A percentile compares a stretch with the other conserved stretches of the same genome.
Evolutionary conservation across 1,140 invertebrate species (phyloP).

Genomic region (Drosophila kurseongensis): DNA sequence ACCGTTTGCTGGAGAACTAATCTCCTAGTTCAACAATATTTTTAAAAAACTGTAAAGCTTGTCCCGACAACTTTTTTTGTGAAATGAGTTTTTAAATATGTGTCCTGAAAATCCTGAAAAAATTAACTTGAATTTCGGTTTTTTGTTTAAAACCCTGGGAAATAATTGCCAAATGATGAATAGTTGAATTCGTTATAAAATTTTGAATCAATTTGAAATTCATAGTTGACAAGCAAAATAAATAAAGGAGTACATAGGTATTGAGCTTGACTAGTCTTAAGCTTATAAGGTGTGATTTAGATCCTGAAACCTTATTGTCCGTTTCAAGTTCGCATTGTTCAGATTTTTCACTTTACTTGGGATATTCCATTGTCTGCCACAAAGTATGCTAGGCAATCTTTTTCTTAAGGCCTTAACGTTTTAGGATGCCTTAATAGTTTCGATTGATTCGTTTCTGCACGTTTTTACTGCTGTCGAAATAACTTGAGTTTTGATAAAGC

Average conservation of each 20-base stretch:
- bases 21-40: too few species aligned
- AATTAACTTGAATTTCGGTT: too few species aligned
- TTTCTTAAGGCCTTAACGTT: neutral
- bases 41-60: too few species aligned
- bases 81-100: too few species aligned
- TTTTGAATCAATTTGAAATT: too few species aligned
- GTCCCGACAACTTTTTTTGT: too few species aligned
- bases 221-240: neutral
- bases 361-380: neutral
- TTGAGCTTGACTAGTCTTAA: slow-evolving; percentile 8
- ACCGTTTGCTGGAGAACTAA: too few species aligned
- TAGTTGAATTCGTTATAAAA: too few species aligned
- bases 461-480: neutral
- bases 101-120: too few species aligned
- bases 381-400: slow-evolving; percentile 15
- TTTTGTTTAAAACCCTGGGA: too few species aligned
- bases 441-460: slow-evolving; percentile 24
- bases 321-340: slow-evolving; percentile 26
- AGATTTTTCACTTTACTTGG: neutral
- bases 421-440: neutral
- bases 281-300: slow-evolving; percentile 28
- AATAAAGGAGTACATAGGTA: neutral
- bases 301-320: neutral
- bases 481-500: too few species aligned
- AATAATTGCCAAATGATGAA: too few species aligned